These are phyloP conservation scores for Lepus timidus DNA, from an alignment of 2,113 vertebrate species.

Conservation along the genomic window DNA sequence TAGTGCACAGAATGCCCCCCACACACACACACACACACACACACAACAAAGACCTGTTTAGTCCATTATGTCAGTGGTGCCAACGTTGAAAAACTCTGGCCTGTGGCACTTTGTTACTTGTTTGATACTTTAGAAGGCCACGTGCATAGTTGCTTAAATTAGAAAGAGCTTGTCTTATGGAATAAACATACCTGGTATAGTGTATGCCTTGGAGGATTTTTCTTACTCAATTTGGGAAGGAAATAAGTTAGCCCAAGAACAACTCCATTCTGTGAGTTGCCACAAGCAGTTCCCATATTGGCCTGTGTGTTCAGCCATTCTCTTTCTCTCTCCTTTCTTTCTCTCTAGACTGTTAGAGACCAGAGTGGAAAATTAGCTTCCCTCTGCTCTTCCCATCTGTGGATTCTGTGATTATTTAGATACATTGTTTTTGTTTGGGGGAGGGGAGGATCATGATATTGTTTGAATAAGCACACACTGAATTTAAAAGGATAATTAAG, in stretches of 20 bases:
- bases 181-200: neutral
- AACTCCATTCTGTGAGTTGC: neutral
- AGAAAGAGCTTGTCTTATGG: neutral
- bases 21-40: no score
- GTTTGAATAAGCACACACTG: neutral
- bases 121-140: neutral
- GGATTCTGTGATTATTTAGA: neutral
- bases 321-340: neutral
- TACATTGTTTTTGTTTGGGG: neutral
- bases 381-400: neutral
- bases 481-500: conserved; percentile 11
- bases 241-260: neutral
- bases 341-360: neutral
- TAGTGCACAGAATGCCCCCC: neutral
- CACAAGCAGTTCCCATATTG: neutral
- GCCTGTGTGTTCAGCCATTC: no score
- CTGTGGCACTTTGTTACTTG: neutral
- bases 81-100: neutral
- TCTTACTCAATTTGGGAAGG: neutral
- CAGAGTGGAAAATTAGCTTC: neutral
- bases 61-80: neutral
- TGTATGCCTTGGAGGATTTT: neutral
- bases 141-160: neutral
- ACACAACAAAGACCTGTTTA: neutral
- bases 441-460: neutral